A percentile compares a stretch with the other conserved stretches of the same genome.
Conservation (phyloP, 2,797 vertebrate genomes). For the Acanthurus lineatus region DNA sequence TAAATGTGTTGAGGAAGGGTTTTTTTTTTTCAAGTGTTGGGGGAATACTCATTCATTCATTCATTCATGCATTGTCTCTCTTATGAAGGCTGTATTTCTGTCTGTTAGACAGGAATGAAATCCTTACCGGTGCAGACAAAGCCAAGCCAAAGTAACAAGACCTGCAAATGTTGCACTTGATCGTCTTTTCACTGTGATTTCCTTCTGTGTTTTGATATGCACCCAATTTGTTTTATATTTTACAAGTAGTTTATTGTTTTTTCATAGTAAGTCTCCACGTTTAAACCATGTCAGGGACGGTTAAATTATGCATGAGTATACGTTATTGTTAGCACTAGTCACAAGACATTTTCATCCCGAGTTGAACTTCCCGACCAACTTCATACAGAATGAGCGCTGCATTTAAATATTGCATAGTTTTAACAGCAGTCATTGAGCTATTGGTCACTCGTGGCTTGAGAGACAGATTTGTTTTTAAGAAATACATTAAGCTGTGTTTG, state of each 20-base stretch:
- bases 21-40: background rate
- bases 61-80: too few species aligned
- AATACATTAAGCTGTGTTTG: background rate
- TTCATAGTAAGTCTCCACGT: background rate
- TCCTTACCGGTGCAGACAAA: slow-evolving; percentile 11
- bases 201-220: slow-evolving; percentile 16
- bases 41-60: background rate
- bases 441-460: background rate
- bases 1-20: background rate
- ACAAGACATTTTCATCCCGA: background rate
- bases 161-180: slow-evolving; percentile 29
- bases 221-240: too few species aligned
- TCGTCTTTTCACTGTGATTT: slow-evolving; percentile 27
- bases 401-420: background rate
- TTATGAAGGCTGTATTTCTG: background rate
- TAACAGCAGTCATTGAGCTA: background rate
- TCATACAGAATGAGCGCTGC: background rate
- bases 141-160: slow-evolving; percentile 6
- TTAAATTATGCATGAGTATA: slow-evolving; percentile 4
- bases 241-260: background rate
- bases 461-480: background rate
- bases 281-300: background rate
- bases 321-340: background rate
- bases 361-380: background rate
- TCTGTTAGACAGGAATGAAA: slow-evolving; percentile 2